Percentiles rank a stretch among this genome's conserved stretches.
These are phyloP conservation scores for Marasmarcha lunaedactyla DNA, from an alignment of 2,888 invertebrate genomes.

Conservation along the genomic window DNA sequence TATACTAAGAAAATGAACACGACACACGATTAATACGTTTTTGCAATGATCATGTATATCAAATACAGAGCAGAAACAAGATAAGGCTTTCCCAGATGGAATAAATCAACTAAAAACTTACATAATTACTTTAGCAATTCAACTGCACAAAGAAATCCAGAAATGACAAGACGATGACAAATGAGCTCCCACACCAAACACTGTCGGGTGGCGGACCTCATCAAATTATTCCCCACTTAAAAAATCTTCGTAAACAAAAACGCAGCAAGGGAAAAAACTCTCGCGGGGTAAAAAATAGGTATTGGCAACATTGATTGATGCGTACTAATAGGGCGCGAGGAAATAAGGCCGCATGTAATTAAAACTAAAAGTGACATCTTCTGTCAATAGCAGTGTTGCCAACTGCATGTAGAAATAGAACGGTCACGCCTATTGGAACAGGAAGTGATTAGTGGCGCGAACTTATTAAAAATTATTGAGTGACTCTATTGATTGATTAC, in stretches of 20 bases:
- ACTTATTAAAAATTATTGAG: slow-evolving; percentile 69
- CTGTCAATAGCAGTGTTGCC: slow-evolving; percentile 53
- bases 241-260: slow-evolving; percentile 69
- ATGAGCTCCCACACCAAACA: slow-evolving; percentile 61
- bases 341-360: slow-evolving; percentile 63
- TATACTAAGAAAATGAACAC: neutral
- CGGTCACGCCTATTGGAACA: slow-evolving; percentile 55
- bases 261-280: slow-evolving; percentile 54
- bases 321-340: slow-evolving; percentile 70
- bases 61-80: neutral
- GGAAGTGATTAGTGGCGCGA: slow-evolving; percentile 65
- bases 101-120: slow-evolving; percentile 57
- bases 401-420: slow-evolving; percentile 56
- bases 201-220: slow-evolving; percentile 69
- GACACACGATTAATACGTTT: neutral
- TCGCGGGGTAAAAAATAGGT: slow-evolving; percentile 64
- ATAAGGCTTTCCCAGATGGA: slow-evolving; percentile 13
- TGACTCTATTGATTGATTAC: slow-evolving; percentile 57
- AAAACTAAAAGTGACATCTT: slow-evolving; percentile 66
- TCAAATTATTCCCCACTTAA: slow-evolving; percentile 70
- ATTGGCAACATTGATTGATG: slow-evolving; percentile 72
- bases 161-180: slow-evolving; percentile 72
- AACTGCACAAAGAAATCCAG: slow-evolving; percentile 65
- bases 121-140: slow-evolving; percentile 66
- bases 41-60: slow-evolving; percentile 8